phyloP scores from a whole-genome alignment of 2,888 invertebrate species.

The Drosophila subsilvestris region DNA sequence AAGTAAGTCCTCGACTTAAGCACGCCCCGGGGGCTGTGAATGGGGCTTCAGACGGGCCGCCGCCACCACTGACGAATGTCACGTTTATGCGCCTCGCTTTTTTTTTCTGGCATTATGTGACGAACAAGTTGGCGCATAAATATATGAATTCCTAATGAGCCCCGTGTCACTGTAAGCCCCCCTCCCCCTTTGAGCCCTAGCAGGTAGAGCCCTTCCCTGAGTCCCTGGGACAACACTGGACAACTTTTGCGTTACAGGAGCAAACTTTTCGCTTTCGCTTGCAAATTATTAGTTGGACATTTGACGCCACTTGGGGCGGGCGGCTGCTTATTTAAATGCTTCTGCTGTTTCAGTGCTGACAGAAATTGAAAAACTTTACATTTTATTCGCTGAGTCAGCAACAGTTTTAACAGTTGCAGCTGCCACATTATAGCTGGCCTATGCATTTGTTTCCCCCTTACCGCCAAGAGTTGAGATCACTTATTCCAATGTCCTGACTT shows the following conservation, averaged over 20 bases:
- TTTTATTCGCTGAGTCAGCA: conserved; percentile 45
- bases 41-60: background rate
- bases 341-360: conserved; percentile 16
- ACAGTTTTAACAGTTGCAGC: conserved; percentile 19
- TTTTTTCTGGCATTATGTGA: conserved; percentile 40
- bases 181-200: too few relatives aligned
- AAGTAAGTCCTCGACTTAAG: conserved; percentile 36
- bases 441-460: conserved; percentile 1
- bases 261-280: conserved; percentile 45
- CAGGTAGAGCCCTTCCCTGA: background rate
- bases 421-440: background rate
- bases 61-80: conserved; percentile 45
- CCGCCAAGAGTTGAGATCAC: background rate
- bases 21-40: conserved; percentile 32
- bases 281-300: conserved; percentile 71
- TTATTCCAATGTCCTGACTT: background rate
- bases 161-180: background rate
- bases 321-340: conserved; percentile 33
- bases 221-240: background rate
- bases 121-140: conserved; percentile 66
- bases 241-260: conserved; percentile 21
- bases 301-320: conserved; percentile 55
- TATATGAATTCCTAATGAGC: conserved; percentile 69
- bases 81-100: conserved; percentile 50
- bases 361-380: conserved; percentile 61